Percentiles rank a stretch among this genome's conserved stretches.
phyloP scores from a whole-genome alignment of 2,113 vertebrate genomes.

The Typhlomys cinereus region DNA sequence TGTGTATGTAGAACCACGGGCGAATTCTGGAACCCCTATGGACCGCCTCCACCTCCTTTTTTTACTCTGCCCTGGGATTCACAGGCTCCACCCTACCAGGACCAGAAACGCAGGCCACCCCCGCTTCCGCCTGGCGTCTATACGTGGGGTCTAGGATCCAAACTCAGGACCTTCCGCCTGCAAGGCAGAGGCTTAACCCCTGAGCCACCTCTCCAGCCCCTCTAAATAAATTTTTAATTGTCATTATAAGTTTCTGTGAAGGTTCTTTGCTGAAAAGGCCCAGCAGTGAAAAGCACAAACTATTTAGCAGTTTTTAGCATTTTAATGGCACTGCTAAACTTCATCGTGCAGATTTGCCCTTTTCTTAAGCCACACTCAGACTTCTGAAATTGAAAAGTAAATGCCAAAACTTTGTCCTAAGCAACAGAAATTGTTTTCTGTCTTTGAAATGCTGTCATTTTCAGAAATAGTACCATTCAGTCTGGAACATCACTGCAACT shows the following conservation, averaged over 20 bases:
- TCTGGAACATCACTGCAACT: conserved; percentile 3
- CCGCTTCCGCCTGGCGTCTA: no score
- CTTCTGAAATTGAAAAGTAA: conserved; percentile 28
- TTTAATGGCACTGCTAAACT: conserved; percentile 31
- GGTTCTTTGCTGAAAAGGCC: conserved; percentile 32
- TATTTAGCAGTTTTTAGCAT: conserved; percentile 18
- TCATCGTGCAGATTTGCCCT: conserved; percentile 52
- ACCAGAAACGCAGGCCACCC: no score
- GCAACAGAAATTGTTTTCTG: neutral
- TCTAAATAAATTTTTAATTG: no score
- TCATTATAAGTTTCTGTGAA: conserved; percentile 2
- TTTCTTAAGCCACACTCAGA: conserved; percentile 32
- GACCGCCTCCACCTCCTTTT: no score
- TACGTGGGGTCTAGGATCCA: no score
- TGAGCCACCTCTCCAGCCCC: no score
- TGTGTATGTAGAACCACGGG: no score
- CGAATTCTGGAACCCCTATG: no score
- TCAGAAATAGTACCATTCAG: conserved; percentile 28
- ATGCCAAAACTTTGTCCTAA: conserved; percentile 32
- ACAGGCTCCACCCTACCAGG: no score
- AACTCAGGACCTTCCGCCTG: no score
- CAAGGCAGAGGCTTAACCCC: no score
- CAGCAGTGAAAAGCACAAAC: conserved; percentile 20
- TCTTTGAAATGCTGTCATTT: neutral
- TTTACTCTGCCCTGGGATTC: no score